Percentiles rank a stretch among this genome's conserved stretches.
phyloP scores from a whole-genome alignment of 2,888 invertebrate species.

The Calephelis perditalis region DNA sequence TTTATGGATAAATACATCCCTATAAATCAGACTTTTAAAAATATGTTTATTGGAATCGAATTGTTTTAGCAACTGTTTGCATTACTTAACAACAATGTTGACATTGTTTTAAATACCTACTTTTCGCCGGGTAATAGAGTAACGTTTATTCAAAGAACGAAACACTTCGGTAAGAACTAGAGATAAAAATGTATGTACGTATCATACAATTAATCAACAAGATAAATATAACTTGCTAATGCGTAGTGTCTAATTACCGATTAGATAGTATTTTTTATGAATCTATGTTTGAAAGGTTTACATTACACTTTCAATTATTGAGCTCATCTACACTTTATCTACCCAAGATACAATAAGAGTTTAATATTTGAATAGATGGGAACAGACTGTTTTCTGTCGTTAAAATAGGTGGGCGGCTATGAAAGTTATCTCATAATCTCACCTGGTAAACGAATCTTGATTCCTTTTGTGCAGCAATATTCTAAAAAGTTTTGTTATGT shows the following conservation, averaged over 20 bases:
- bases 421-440: slow-evolving; percentile 43
- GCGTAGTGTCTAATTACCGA: slow-evolving; percentile 66
- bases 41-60: no score
- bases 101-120: no score
- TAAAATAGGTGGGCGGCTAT: slow-evolving; percentile 54
- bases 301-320: neutral
- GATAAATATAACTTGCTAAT: slow-evolving; percentile 60
- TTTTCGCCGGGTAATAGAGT: no score
- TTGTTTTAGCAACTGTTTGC: no score
- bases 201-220: slow-evolving; percentile 39
- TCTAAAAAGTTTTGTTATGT: neutral
- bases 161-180: slow-evolving; percentile 11
- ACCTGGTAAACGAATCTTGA: slow-evolving; percentile 44
- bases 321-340: neutral
- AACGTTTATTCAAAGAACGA: neutral
- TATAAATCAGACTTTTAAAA: no score
- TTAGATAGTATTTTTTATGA: slow-evolving; percentile 37
- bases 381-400: slow-evolving; percentile 47
- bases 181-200: slow-evolving; percentile 10
- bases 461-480: slow-evolving; percentile 26
- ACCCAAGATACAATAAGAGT: slow-evolving; percentile 22
- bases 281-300: slow-evolving; percentile 20
- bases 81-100: no score
- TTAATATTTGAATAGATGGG: slow-evolving; percentile 48
- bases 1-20: no score